Evolutionary conservation across 2,113 vertebrate genomes (phyloP).

Genomic region (Chitala chitala): DNA sequence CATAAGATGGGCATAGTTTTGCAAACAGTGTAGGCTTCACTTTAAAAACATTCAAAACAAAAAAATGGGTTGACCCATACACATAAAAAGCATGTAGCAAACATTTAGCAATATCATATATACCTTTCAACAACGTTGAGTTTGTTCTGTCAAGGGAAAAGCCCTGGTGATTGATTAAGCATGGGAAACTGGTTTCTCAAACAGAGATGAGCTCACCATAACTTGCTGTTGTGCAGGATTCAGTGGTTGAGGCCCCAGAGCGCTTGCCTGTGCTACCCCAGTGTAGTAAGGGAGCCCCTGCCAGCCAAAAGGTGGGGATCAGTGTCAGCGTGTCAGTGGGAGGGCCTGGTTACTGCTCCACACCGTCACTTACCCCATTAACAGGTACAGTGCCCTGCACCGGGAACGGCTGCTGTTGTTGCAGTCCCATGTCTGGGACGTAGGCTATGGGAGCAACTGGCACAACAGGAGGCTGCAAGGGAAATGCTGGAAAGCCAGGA

Average conservation of each 20-base stretch:
- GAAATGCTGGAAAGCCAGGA: background rate
- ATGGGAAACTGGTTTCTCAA: background rate
- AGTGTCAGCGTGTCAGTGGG: background rate
- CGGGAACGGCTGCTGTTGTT: background rate
- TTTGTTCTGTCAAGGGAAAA: too few relatives aligned
- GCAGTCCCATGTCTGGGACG: background rate
- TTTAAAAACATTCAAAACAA: too few relatives aligned
- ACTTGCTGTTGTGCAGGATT: background rate
- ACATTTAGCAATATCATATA: too few relatives aligned
- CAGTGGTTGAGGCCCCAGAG: too few relatives aligned
- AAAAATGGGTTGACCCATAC: too few relatives aligned
- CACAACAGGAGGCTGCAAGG: background rate
- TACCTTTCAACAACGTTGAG: too few relatives aligned
- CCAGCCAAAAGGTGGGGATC: background rate
- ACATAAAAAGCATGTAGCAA: too few relatives aligned
- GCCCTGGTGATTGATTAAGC: background rate
- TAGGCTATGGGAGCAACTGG: background rate
- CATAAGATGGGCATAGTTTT: too few relatives aligned
- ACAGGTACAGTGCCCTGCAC: background rate
- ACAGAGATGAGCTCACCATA: background rate
- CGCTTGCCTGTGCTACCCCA: background rate
- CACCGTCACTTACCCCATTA: background rate
- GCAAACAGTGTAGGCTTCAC: too few relatives aligned
- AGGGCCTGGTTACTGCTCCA: background rate
- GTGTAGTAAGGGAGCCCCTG: constrained; percentile 8